Percentiles rank a stretch among this genome's conserved stretches.
Conservation (phyloP, 2,888 invertebrate species). For the Lycophotia porphyrea region DNA sequence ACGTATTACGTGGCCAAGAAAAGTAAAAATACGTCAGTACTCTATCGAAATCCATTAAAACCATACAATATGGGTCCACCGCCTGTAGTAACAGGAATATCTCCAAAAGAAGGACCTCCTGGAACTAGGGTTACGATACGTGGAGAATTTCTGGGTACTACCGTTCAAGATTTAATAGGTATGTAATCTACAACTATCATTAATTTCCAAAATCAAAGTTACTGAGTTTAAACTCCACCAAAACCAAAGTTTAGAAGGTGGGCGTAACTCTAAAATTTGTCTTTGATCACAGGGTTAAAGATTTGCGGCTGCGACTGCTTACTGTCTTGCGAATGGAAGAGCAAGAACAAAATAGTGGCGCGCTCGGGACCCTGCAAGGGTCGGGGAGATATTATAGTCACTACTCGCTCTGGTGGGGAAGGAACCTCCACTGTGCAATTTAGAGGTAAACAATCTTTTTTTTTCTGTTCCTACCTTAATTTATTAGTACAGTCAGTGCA, state of each 20-base stretch:
- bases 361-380: conserved; percentile 98
- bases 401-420: conserved; percentile 95
- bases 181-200: conserved; percentile 60
- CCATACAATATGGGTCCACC: conserved; percentile 91
- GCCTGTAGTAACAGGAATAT: conserved; percentile 98
- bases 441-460: conserved; percentile 89
- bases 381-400: conserved; percentile 97
- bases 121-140: conserved; percentile 98
- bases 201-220: neutral
- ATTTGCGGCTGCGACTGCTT: conserved; percentile 99
- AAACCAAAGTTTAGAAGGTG: conserved; percentile 25
- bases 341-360: conserved; percentile 98
- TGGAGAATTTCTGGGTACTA: conserved; percentile 98
- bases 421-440: conserved; percentile 97
- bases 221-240: neutral
- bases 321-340: conserved; percentile 99
- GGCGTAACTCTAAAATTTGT: conserved; percentile 55
- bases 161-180: conserved; percentile 96
- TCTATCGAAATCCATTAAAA: neutral
- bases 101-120: conserved; percentile 99
- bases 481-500: neutral
- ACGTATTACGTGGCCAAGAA: neutral
- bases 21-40: neutral
- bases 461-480: neutral
- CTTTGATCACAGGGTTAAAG: conserved; percentile 92